Evolutionary conservation across 2,113 vertebrate species (phyloP).

Genomic region (Callorhinus ursinus): DNA sequence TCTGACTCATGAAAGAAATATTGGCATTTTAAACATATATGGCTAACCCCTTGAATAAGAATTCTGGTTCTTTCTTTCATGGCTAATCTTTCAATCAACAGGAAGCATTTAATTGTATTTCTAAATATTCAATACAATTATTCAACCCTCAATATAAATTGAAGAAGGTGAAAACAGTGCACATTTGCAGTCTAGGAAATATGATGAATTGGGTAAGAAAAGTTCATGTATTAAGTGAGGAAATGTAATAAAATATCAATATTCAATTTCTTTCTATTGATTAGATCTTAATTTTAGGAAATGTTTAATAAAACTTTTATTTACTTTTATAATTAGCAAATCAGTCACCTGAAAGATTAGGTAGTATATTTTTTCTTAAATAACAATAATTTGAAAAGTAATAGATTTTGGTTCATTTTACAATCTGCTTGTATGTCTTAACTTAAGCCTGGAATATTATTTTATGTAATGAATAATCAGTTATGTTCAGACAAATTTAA

Average conservation of each 20-base stretch:
- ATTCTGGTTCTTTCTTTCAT: neutral
- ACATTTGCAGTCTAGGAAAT: neutral
- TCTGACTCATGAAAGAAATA: neutral
- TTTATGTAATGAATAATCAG: neutral
- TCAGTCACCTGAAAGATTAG: neutral
- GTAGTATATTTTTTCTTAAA: neutral
- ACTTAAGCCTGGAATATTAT: neutral
- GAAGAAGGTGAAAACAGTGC: neutral
- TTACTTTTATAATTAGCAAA: neutral
- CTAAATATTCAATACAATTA: neutral
- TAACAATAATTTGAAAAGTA: neutral
- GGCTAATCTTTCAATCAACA: neutral
- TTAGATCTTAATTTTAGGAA: neutral
- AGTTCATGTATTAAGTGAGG: neutral
- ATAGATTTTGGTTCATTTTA: neutral
- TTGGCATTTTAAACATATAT: neutral
- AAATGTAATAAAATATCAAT: neutral
- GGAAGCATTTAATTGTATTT: neutral
- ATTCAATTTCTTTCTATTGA: neutral
- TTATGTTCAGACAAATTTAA: neutral
- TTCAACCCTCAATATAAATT: neutral
- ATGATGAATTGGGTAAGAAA: neutral
- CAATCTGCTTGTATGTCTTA: neutral
- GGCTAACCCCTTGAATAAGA: neutral
- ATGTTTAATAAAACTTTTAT: neutral